Evolutionary conservation across 1,140 invertebrate genomes (phyloP), one percentile per base, ranked within the genome.

Genomic region (Asobara japonica): DNA sequence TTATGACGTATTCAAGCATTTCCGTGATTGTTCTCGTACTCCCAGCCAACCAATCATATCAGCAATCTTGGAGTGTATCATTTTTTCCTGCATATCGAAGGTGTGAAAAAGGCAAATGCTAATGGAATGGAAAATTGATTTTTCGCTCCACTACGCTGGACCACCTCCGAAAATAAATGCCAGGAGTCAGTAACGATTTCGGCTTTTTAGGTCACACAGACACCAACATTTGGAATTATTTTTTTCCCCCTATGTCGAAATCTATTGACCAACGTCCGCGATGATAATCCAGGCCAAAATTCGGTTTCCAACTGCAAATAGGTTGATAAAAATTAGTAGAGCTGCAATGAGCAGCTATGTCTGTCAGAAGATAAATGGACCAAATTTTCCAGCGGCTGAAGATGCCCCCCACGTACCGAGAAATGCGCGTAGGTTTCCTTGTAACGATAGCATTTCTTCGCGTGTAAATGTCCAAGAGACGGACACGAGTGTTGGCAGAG

Each of bases 311-410:
- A n/a, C n/a, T n/a, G n/a, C n/a, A n/a, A n/a, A n/a, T n/a, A n/a
- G n/a, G n/a, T n/a, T n/a, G n/a, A n/a, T n/a, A 36, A 45, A 45
- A 45, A 45, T 45, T 45, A 45, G n/a, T n/a, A 45, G 41, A 45
- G 41, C 41, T 8, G 4, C 41, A 45, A 45, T 6, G 3, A 45
- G 3, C 41, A 45, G 6, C 3, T 45, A 45, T 8, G 11, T 36
- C 11, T 36, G 11, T 36, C n/a, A n/a, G 36, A 51, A 16, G 1
- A 7, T 18, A 18, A 16, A 16, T 51, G 45, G n/a, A 13, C 45
- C 16, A 41, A 64, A 70, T 33, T 70, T 70, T 70, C 56, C 68
- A 61, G 45, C 41, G 13, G 10, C 16, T 68, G 65, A 22, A 48
- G 6, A 31, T 51, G 18, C 2, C 20, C 8, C 45, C 45, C 45